Base-by-base conservation (phyloP, 1,140 invertebrate genomes). In the Chelonus insularis region DNA sequence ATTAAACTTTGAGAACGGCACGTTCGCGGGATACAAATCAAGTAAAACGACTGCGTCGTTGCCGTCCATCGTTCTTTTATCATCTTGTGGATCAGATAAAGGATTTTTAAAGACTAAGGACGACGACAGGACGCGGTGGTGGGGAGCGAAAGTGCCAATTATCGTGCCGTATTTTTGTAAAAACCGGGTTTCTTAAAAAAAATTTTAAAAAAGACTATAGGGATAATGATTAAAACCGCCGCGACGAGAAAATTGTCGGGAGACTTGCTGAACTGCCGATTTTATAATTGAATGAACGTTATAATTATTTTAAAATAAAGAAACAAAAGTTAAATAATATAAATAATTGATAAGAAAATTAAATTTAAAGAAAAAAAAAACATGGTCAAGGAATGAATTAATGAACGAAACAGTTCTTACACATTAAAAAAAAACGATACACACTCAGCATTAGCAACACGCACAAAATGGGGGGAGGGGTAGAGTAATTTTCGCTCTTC, bases 161-260 rank as follows among this genome's bases (percentile, higher is more conserved):
- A 76, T 71, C 72, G 76, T 76, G 78, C 68, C 77, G 78, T 81
- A 81, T 81, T 81, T 81, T 81, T 81, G 75, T 81, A 81, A 81
- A 64, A 60, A 25, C 37, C 48, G 50, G 48, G 58, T 43, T 43
- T 43, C 41, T 16, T 37, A 48, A 20, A 21, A 23, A 48, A 48
- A 48, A 20, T 11, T 6, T 48, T 29, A 4, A 60, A 48, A 47
- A 25, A 65, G 73, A 72, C 70, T 70, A 72, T 70, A 72, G 72
- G 63, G 48, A 39, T 39, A 29, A 29, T 7, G 25, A 29, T 29
- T 29, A 29, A 61, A 61, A 50, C 59, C 51, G 14, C 23, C 29
- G 32, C 29, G 41, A 34, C 51, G 39, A 61, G 36, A 21, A 25
- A 55, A 47, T 52, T 60, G 48, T 48, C 36, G 37, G 41, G 29